Percentiles rank a stretch among this genome's conserved stretches.
phyloP scores from a whole-genome alignment of 2,888 invertebrate genomes.

The Rhabditoides inermis region DNA sequence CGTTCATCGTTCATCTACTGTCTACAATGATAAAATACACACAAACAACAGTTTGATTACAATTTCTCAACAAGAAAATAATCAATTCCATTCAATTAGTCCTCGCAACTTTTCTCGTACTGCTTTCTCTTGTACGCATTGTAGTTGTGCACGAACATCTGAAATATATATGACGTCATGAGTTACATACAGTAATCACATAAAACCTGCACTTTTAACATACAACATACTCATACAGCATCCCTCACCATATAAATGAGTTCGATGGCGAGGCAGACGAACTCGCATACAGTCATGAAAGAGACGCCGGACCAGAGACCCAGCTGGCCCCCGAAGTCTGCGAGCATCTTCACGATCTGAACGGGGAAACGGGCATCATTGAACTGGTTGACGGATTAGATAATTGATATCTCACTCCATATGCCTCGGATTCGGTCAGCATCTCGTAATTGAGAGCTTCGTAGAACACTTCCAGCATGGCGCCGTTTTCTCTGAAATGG shows the following conservation, averaged over 20 bases:
- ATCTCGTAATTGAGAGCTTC: conserved; percentile 48
- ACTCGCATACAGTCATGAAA: conserved; percentile 46
- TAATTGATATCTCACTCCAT: conserved; percentile 29
- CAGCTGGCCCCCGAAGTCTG: conserved; percentile 48
- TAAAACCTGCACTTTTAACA: neutral
- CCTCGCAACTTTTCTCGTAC: neutral
- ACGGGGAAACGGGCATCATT: conserved; percentile 2
- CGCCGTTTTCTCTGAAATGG: conserved; percentile 46
- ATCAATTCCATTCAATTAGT: neutral
- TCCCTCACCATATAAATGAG: conserved; percentile 30
- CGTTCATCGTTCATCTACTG: too few species aligned
- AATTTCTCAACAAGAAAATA: neutral
- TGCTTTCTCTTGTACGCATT: neutral
- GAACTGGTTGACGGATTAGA: neutral
- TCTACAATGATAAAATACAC: too few species aligned
- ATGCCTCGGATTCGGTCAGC: conserved; percentile 42
- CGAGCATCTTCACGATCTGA: conserved; percentile 48
- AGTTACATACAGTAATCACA: neutral
- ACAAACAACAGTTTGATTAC: neutral
- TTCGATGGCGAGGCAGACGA: conserved; percentile 37
- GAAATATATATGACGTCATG: neutral
- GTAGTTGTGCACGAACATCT: neutral
- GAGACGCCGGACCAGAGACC: conserved; percentile 48
- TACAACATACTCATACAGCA: neutral
- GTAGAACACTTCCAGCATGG: conserved; percentile 49